Evolutionary conservation across 2,888 invertebrate genomes (phyloP).

Genomic region (Phania funesta): DNA sequence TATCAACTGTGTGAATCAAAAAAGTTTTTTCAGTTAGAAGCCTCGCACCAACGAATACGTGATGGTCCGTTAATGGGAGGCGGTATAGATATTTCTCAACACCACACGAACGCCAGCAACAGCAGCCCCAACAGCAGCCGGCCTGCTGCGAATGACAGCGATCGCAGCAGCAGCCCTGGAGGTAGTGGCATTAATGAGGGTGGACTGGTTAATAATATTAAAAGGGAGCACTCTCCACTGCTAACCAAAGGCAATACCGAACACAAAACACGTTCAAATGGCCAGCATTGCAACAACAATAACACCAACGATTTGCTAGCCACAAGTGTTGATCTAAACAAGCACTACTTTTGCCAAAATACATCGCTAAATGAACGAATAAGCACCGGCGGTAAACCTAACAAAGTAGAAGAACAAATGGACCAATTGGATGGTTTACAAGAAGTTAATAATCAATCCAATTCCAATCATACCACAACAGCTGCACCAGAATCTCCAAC

Average conservation of each 20-base stretch:
- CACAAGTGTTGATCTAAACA: constrained; percentile 16
- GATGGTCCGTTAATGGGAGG: constrained; percentile 73
- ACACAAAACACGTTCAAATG: constrained; percentile 28
- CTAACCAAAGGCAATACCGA: background rate
- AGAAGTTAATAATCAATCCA: constrained; percentile 49
- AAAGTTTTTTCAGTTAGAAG: constrained; percentile 81
- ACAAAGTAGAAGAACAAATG: constrained; percentile 48
- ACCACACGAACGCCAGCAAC: constrained; percentile 38
- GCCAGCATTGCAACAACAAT: constrained; percentile 61
- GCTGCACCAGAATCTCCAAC: background rate
- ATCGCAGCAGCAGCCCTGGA: constrained; percentile 38
- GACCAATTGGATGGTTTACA: constrained; percentile 60
- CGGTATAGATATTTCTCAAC: constrained; percentile 35
- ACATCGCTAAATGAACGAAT: background rate
- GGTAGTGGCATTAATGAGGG: constrained; percentile 51
- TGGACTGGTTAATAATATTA: constrained; percentile 55
- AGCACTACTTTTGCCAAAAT: constrained; percentile 34
- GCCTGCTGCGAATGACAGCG: constrained; percentile 53
- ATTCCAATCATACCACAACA: background rate
- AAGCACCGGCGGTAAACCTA: background rate
- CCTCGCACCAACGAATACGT: constrained; percentile 79
- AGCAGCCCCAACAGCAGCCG: constrained; percentile 48
- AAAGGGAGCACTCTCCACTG: constrained; percentile 48
- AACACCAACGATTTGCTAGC: constrained; percentile 29
- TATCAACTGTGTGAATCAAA: constrained; percentile 80